Percentiles rank a stretch among this genome's conserved stretches.
These are phyloP conservation scores for Cygnus atratus DNA, from an alignment of 2,113 vertebrate species.

Conservation along the genomic window DNA sequence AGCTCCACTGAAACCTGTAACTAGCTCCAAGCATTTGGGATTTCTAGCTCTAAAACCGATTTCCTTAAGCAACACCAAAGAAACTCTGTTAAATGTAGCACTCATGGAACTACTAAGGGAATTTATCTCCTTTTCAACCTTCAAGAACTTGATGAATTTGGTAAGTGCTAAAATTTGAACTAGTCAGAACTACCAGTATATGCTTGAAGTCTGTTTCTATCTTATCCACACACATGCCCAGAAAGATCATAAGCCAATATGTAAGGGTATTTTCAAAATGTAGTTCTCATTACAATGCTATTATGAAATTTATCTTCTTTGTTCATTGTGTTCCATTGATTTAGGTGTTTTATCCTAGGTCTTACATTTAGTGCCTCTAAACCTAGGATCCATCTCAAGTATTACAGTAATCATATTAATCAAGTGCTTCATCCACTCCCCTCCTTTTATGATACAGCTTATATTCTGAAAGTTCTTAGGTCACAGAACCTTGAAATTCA, in stretches of 20 bases:
- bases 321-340: background rate
- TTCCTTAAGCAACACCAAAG: background rate
- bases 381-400: background rate
- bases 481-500: background rate
- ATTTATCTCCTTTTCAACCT: background rate
- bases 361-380: background rate
- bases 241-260: background rate
- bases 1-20: background rate
- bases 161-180: background rate
- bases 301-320: background rate
- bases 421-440: background rate
- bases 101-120: background rate
- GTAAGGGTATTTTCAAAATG: background rate
- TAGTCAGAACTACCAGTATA: background rate
- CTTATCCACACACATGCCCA: background rate
- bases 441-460: background rate
- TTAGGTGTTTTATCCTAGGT: background rate
- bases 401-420: background rate
- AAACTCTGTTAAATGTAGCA: background rate
- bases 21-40: background rate
- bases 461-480: background rate
- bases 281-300: background rate
- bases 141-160: background rate
- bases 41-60: background rate
- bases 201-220: background rate